A percentile compares a stretch with the other conserved stretches of the same genome.
Evolutionary conservation across 1,140 invertebrate species (phyloP).

Genomic region (Laupala kohalensis): DNA sequence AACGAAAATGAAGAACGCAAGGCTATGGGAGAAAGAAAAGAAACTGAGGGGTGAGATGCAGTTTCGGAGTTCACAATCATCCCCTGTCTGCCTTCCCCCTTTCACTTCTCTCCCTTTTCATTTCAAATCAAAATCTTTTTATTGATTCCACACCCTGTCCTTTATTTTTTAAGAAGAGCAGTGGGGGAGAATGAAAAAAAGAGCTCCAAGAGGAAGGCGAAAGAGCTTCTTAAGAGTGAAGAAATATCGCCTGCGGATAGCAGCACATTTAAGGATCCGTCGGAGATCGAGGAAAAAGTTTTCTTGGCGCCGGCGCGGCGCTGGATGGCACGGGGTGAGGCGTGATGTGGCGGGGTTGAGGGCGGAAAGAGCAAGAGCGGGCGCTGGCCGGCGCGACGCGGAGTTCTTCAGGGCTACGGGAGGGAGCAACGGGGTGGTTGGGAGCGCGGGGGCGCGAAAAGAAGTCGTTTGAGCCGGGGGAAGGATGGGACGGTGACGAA

Average conservation of each 20-base stretch:
- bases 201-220: not conserved
- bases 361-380: too few relatives aligned
- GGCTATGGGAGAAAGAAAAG: not conserved
- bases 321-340: too few relatives aligned
- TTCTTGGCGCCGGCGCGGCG: not conserved
- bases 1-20: conserved; percentile 7
- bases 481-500: too few relatives aligned
- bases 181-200: not conserved
- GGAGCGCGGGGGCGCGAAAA: too few relatives aligned
- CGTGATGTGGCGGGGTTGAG: too few relatives aligned
- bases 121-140: conserved; percentile 10
- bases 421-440: too few relatives aligned
- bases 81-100: not conserved
- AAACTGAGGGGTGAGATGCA: not conserved
- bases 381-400: too few relatives aligned
- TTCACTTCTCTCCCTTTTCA: not conserved
- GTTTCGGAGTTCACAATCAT: conserved; percentile 3
- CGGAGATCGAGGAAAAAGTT: not conserved
- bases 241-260: not conserved
- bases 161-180: not conserved
- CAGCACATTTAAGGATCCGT: not conserved
- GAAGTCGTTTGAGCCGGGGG: too few relatives aligned
- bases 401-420: too few relatives aligned
- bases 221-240: not conserved
- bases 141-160: conserved; percentile 5